Conservation (phyloP, 2,888 invertebrate species). For the Apotomis turbidana region DNA sequence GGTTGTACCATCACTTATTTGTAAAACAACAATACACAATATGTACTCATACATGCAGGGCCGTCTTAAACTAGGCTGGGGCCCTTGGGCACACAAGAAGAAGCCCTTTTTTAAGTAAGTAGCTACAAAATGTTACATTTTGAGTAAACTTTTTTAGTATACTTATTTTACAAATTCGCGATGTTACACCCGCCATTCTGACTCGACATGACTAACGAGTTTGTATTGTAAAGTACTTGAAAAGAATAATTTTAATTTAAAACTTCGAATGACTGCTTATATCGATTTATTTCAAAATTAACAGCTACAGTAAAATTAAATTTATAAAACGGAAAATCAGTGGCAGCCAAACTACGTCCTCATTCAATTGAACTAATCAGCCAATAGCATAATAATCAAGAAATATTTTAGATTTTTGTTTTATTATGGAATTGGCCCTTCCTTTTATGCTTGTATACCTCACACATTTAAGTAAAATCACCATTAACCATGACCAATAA, state of each 20-base stretch:
- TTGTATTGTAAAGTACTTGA: no score
- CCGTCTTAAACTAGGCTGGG: no score
- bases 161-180: no score
- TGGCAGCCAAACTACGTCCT: slow-evolving; percentile 30
- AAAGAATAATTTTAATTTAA: slow-evolving; percentile 2
- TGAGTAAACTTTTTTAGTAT: no score
- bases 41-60: no score
- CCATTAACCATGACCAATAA: background rate
- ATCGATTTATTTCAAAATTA: slow-evolving; percentile 36
- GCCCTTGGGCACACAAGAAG: no score
- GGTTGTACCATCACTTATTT: no score
- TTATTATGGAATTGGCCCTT: background rate
- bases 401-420: background rate
- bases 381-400: background rate
- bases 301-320: slow-evolving; percentile 32
- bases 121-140: no score
- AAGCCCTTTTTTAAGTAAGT: no score
- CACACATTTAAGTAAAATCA: background rate
- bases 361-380: slow-evolving; percentile 31
- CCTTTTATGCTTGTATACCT: background rate
- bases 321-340: slow-evolving; percentile 31
- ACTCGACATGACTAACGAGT: no score
- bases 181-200: no score
- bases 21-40: no score
- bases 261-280: slow-evolving; percentile 35